Base-by-base conservation (phyloP, 2,888 invertebrate species). In the Philereme vetulata region DNA sequence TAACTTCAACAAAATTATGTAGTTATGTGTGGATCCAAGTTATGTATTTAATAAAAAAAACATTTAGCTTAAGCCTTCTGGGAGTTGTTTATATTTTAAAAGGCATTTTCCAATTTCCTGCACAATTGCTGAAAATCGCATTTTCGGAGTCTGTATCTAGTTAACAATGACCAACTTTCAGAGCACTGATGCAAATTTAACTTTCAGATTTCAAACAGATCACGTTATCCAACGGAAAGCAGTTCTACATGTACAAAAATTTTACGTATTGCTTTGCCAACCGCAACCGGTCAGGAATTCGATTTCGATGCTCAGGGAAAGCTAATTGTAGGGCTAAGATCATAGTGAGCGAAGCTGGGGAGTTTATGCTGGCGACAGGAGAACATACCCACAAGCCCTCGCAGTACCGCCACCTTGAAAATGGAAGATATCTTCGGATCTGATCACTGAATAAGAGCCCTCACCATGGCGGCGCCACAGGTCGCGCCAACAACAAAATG, bases 241-340 rank as follows among this genome's bases (percentile, higher is more conserved):
- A 58, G 8, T 74, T 72, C 47, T 71, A 71, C 46, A 67, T 77
- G 74, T 72, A 72, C 46, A 70, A 71, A 4, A 46, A 65, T 0
- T 73, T 75, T 35, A 79, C 78, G 0, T 81, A 75, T 51, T 56
- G 72, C 11, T 70, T 65, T 36, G 65, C 61, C 5, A 67, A 62
- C 40, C 44, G 36, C 4, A 60, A 70, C 6, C 9, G 42, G 5
- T 4, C 7, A 4, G 48, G 40, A 5, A 8, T 10, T n/a, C 54
- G 55, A 8, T 59, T 52, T 52, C 44, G 62, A 4, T 77, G 76
- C 56, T 70, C 69, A 32, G 70, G 35, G 0, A 48, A 36, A 33
- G 3, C 32, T 4, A 49, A 44, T 0, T 63, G 62, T n/a, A 59
- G 49, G 10, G 59, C 52, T 44, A 11, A 34, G 5, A 56, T 62